A percentile compares a stretch with the other conserved stretches of the same genome.
These are phyloP conservation scores for Catamblyrhynchus diadema DNA, from an alignment of 2,797 vertebrate species.

Conservation along the genomic window DNA sequence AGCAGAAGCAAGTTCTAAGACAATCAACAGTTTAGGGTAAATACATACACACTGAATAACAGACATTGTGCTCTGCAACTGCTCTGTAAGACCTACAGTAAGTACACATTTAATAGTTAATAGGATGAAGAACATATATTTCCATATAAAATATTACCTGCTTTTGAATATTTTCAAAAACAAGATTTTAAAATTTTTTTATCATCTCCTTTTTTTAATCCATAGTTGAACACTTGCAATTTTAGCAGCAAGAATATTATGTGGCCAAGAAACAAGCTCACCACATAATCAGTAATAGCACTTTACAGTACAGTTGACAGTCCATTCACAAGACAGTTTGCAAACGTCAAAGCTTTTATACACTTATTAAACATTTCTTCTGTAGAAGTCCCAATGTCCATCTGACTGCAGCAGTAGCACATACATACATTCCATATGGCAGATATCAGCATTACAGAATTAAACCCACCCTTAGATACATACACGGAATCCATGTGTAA, in stretches of 20 bases:
- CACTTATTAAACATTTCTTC: conserved; percentile 71
- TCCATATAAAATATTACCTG: conserved; percentile 85
- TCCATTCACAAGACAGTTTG: conserved; percentile 80
- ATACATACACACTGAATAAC: conserved; percentile 75
- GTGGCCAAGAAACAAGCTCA: conserved; percentile 76
- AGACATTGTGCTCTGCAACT: conserved; percentile 83
- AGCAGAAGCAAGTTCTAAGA: conserved; percentile 67
- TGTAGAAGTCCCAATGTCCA: conserved; percentile 52
- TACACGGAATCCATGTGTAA: conserved; percentile 46
- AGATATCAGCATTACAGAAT: conserved; percentile 61
- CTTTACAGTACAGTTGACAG: conserved; percentile 82
- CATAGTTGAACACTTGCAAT: conserved; percentile 72
- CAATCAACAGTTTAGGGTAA: conserved; percentile 76
- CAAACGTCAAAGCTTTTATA: conserved; percentile 78
- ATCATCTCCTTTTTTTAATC: conserved; percentile 63
- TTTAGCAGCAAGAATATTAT: conserved; percentile 82
- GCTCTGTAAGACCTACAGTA: conserved; percentile 74
- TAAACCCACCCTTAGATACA: conserved; percentile 65
- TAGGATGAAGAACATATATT: conserved; percentile 74
- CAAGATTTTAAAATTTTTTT: conserved; percentile 44
- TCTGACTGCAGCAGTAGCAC: conserved; percentile 52
- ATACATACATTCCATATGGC: conserved; percentile 65
- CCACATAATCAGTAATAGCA: conserved; percentile 83
- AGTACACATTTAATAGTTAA: conserved; percentile 72
- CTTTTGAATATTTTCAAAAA: conserved; percentile 72